A percentile compares a stretch with the other conserved stretches of the same genome.
These are phyloP conservation scores for Austrolebias charrua DNA, from an alignment of 2,797 vertebrate genomes.

Conservation along the genomic window DNA sequence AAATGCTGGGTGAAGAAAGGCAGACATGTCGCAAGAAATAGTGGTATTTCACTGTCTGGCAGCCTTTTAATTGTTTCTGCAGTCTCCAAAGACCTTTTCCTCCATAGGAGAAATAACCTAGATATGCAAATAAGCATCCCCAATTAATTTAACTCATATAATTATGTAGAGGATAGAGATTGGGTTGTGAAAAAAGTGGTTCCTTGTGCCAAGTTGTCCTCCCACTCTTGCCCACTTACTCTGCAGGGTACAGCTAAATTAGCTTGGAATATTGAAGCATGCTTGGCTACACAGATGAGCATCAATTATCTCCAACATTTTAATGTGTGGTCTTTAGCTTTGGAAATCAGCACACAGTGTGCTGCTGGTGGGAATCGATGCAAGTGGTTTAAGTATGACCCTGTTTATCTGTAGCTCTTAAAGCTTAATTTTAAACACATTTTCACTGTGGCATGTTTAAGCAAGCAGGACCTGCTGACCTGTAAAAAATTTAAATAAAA, in stretches of 20 bases:
- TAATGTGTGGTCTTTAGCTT: constrained; percentile 45
- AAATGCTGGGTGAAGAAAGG: constrained; percentile 34
- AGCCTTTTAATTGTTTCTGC: constrained; percentile 74
- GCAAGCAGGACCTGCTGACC: not conserved
- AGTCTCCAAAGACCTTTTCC: constrained; percentile 63
- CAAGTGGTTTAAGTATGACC: constrained; percentile 11
- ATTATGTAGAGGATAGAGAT: constrained; percentile 70
- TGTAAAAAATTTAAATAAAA: not conserved
- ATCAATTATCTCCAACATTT: constrained; percentile 65
- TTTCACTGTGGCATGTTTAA: not conserved
- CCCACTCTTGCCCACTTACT: constrained; percentile 40
- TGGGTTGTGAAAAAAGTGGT: constrained; percentile 46
- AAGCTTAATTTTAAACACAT: constrained; percentile 4
- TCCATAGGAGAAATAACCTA: constrained; percentile 68
- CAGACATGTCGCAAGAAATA: constrained; percentile 30
- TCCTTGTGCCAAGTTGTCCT: constrained; percentile 57
- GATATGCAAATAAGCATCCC: constrained; percentile 69
- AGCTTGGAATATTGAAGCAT: constrained; percentile 51
- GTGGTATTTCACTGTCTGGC: constrained; percentile 62
- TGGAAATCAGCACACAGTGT: constrained; percentile 36
- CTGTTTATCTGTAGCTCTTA: constrained; percentile 5
- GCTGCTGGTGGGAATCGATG: constrained; percentile 36
- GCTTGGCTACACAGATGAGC: constrained; percentile 57
- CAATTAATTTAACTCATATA: constrained; percentile 76
- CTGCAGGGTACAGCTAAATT: constrained; percentile 68